A percentile compares a stretch with the other conserved stretches of the same genome.
phyloP scores from a whole-genome alignment of 2,797 vertebrate genomes.

The Leptodactylus fallax region DNA sequence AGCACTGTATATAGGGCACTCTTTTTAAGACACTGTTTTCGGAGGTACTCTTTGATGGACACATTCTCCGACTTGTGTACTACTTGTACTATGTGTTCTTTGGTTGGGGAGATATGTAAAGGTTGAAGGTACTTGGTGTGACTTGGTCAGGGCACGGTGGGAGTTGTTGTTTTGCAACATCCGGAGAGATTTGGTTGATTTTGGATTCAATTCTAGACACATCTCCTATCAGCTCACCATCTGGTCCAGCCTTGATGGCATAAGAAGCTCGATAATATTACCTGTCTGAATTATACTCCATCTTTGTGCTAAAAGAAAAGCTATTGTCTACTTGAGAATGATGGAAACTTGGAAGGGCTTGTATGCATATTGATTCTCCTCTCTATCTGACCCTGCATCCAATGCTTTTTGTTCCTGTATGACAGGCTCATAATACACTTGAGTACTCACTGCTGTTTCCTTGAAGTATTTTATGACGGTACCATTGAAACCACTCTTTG shows the following conservation, averaged over 20 bases:
- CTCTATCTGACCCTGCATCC: background rate
- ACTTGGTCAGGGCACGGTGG: background rate
- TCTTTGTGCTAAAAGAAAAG: background rate
- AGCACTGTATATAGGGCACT: too few species aligned
- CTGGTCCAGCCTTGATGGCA: background rate
- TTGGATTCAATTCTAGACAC: too few species aligned
- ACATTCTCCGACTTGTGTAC: too few species aligned
- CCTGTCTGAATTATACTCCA: background rate
- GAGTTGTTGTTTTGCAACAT: background rate
- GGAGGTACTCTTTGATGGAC: too few species aligned
- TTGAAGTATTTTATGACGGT: background rate
- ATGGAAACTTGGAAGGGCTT: conserved; percentile 16
- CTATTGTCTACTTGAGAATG: background rate
- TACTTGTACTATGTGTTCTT: background rate
- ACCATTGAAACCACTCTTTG: background rate
- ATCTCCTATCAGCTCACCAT: background rate
- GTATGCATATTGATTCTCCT: background rate
- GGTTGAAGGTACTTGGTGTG: background rate
- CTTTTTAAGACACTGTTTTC: too few species aligned
- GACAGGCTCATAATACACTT: conserved; percentile 24
- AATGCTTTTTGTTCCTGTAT: conserved; percentile 3
- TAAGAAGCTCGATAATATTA: background rate
- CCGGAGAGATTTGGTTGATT: background rate
- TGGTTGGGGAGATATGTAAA: background rate
- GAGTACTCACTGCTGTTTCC: background rate